These are phyloP conservation scores for Spatula versicolor DNA, from an alignment of 2,797 vertebrate genomes.

Conservation along the genomic window DNA sequence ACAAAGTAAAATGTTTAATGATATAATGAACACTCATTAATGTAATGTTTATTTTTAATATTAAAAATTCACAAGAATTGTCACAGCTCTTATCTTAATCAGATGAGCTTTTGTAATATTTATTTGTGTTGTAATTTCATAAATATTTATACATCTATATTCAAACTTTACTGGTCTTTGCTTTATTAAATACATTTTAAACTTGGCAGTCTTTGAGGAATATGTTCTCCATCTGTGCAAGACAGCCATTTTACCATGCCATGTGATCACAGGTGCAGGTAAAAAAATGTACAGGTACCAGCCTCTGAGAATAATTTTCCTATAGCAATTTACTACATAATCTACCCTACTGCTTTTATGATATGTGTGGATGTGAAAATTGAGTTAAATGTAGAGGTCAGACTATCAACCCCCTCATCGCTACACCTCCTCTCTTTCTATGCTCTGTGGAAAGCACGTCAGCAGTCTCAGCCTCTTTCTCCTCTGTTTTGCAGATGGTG, in stretches of 20 bases:
- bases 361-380: fast-evolving
- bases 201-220: background rate
- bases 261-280: background rate
- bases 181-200: conserved; percentile 43
- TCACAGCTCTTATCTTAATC: conserved; percentile 68
- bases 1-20: conserved; percentile 64
- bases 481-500: background rate
- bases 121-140: conserved; percentile 59
- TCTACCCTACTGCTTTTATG: background rate
- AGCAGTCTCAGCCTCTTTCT: background rate
- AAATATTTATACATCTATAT: conserved; percentile 59
- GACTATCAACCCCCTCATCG: fast-evolving
- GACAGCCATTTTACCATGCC: background rate
- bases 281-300: background rate
- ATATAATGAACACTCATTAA: conserved; percentile 70
- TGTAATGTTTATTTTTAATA: conserved; percentile 70
- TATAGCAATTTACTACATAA: fast-evolving
- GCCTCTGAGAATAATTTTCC: background rate
- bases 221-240: background rate
- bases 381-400: background rate
- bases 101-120: conserved; percentile 69
- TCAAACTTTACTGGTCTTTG: conserved; percentile 31
- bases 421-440: background rate
- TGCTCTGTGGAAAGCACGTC: background rate
- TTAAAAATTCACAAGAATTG: conserved; percentile 73